Percentiles rank a stretch among this genome's conserved stretches.
Conservation (phyloP, 1,140 invertebrate species). For the Drosophila sucinea region DNA sequence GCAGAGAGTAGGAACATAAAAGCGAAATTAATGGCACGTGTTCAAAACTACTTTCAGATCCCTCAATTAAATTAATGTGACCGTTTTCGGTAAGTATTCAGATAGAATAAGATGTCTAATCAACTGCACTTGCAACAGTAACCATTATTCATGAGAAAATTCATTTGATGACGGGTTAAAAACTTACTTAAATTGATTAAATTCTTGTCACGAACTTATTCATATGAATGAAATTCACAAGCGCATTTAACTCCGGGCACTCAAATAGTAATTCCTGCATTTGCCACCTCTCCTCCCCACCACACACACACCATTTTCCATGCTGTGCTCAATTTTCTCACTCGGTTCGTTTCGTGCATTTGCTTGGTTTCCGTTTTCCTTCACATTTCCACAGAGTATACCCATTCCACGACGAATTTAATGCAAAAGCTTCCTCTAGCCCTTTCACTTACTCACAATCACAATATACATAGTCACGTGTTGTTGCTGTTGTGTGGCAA, state of each 20-base stretch:
- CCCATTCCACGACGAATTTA: neutral
- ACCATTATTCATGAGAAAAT: neutral
- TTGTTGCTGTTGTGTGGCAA: slow-evolving; percentile 8
- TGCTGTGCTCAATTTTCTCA: slow-evolving; percentile 9
- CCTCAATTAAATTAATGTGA: no score
- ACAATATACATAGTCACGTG: slow-evolving; percentile 5
- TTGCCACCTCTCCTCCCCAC: neutral
- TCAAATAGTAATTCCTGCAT: slow-evolving; percentile 1
- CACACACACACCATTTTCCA: neutral
- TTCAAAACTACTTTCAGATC: no score
- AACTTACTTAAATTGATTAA: neutral
- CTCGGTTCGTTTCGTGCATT: slow-evolving; percentile 2
- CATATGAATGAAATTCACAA: neutral
- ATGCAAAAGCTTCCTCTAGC: slow-evolving; percentile 1
- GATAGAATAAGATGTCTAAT: no score
- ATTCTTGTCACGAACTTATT: neutral
- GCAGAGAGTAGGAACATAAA: no score
- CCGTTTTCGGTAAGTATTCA: no score
- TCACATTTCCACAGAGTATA: neutral
- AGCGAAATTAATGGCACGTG: no score
- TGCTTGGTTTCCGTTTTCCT: slow-evolving; percentile 16
- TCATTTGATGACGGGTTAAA: neutral
- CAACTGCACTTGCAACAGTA: no score
- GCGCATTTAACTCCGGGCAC: neutral
- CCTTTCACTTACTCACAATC: neutral